Evolutionary conservation across 2,888 invertebrate species (phyloP).

Genomic region (Phaonia tiefii): DNA sequence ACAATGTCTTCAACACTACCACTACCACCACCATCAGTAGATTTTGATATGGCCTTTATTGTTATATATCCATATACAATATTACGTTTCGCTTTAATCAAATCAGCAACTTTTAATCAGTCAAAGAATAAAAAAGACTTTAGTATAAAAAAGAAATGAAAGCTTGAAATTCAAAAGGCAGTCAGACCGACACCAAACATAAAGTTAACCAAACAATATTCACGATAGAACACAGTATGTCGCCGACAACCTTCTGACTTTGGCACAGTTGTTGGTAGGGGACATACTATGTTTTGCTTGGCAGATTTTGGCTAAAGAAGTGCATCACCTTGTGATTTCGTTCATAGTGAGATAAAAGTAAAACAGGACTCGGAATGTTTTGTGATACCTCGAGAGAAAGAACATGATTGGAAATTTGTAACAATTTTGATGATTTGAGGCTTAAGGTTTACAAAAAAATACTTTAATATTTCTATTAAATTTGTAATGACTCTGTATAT

Average conservation of each 20-base stretch:
- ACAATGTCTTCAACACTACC: slow-evolving; percentile 70
- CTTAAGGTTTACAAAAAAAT: no score
- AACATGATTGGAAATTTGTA: no score
- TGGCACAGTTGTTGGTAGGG: slow-evolving; percentile 50
- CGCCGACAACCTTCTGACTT: slow-evolving; percentile 55
- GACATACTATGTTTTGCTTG: slow-evolving; percentile 23
- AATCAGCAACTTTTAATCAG: slow-evolving; percentile 63
- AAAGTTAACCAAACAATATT: slow-evolving; percentile 15
- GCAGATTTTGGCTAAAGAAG: slow-evolving; percentile 22
- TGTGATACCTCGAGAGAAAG: no score
- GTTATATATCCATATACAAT: slow-evolving; percentile 18
- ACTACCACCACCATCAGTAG: slow-evolving; percentile 57
- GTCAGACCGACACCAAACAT: slow-evolving; percentile 21
- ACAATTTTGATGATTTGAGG: no score
- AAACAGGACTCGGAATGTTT: no score
- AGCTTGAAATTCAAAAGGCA: background rate
- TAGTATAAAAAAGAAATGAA: no score
- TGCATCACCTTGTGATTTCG: background rate
- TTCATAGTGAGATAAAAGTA: background rate
- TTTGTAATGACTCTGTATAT: no score
- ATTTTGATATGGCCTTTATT: slow-evolving; percentile 51
- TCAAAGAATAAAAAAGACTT: slow-evolving; percentile 47
- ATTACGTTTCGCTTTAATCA: slow-evolving; percentile 59
- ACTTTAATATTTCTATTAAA: no score
- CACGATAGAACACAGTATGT: slow-evolving; percentile 53